phyloP scores from a whole-genome alignment of 2,888 invertebrate genomes.

The Cacoxenus indagator region DNA sequence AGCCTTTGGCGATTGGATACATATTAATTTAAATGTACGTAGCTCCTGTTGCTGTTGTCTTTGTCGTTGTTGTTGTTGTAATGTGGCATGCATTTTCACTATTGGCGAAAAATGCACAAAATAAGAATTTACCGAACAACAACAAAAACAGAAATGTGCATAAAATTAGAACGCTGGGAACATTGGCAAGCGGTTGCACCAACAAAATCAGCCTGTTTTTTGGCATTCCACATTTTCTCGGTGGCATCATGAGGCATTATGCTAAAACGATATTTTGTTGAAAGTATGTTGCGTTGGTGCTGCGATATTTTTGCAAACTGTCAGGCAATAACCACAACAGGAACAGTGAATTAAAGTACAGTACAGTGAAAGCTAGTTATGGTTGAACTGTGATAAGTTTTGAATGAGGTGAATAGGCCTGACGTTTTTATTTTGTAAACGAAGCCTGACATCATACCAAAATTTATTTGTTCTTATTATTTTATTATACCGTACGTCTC shows the following conservation, averaged over 20 bases:
- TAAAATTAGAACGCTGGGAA: conserved; percentile 22
- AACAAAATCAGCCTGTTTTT: conserved; percentile 37
- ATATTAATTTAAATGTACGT: conserved; percentile 2
- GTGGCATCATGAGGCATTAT: conserved; percentile 29
- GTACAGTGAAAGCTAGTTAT: too few relatives aligned
- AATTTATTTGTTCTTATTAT: too few relatives aligned
- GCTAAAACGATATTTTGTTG: conserved; percentile 44
- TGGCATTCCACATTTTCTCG: conserved; percentile 48
- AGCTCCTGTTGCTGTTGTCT: background rate
- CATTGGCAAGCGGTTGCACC: background rate
- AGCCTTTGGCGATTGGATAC: background rate
- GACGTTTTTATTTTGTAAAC: too few relatives aligned
- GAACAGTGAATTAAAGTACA: too few relatives aligned
- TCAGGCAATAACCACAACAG: too few relatives aligned
- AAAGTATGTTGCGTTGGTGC: conserved; percentile 44
- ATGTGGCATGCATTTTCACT: background rate
- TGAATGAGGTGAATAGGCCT: too few relatives aligned
- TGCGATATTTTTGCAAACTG: too few relatives aligned
- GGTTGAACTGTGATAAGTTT: too few relatives aligned
- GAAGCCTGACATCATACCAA: too few relatives aligned
- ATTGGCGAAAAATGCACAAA: background rate
- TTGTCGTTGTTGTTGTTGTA: conserved; percentile 23
- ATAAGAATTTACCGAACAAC: conserved; percentile 4
- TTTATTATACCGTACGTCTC: too few relatives aligned
- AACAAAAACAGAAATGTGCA: conserved; percentile 20